Evolutionary conservation across 1,140 invertebrate species (phyloP).

Genomic region (Drosophila mojavensis): DNA sequence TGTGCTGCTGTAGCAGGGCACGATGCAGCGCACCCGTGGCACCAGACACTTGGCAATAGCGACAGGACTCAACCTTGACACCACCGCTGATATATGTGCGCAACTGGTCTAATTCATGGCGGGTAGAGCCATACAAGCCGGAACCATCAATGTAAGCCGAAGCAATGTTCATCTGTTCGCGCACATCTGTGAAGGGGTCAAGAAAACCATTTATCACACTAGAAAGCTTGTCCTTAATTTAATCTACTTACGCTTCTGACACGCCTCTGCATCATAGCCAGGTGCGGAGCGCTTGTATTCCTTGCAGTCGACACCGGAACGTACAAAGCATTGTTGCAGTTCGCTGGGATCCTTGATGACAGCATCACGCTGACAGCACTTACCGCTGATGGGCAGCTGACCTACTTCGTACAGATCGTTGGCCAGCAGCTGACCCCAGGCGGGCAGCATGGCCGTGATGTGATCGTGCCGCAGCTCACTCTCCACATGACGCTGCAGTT

Average conservation of each 20-base stretch:
- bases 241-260: slow-evolving; percentile 86
- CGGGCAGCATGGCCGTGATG: slow-evolving; percentile 91
- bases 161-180: slow-evolving; percentile 95
- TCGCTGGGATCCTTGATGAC: slow-evolving; percentile 69
- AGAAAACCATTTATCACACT: neutral
- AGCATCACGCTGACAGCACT: slow-evolving; percentile 85
- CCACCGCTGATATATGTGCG: slow-evolving; percentile 91
- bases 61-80: slow-evolving; percentile 87
- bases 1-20: slow-evolving; percentile 91
- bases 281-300: slow-evolving; percentile 91
- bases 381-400: slow-evolving; percentile 83
- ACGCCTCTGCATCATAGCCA: slow-evolving; percentile 87
- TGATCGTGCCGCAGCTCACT: slow-evolving; percentile 86
- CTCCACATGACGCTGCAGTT: slow-evolving; percentile 73
- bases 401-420: slow-evolving; percentile 90
- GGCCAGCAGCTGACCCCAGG: slow-evolving; percentile 92
- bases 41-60: slow-evolving; percentile 82
- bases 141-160: slow-evolving; percentile 95
- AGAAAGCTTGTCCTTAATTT: neutral
- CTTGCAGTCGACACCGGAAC: slow-evolving; percentile 85
- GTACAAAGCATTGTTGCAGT: slow-evolving; percentile 80
- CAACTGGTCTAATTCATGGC: slow-evolving; percentile 88
- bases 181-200: slow-evolving; percentile 84
- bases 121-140: slow-evolving; percentile 92
- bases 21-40: slow-evolving; percentile 88